A percentile compares a stretch with the other conserved stretches of the same genome.
phyloP scores from a whole-genome alignment of 1,140 invertebrate species.

The Aphidius ervi region DNA sequence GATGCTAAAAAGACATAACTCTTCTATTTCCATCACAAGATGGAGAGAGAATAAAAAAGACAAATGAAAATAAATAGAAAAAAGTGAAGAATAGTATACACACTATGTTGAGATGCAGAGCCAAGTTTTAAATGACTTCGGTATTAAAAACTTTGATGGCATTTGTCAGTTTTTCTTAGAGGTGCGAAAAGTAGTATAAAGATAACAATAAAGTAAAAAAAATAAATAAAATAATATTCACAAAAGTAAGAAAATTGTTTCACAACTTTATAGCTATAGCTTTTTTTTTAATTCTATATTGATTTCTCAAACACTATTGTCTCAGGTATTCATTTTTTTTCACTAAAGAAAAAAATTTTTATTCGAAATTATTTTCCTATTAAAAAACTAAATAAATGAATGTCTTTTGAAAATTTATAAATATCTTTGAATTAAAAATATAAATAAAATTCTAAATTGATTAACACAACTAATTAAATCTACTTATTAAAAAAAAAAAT shows the following conservation, averaged over 20 bases:
- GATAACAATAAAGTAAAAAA: too few species aligned
- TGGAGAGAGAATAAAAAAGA: background rate
- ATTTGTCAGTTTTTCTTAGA: constrained; percentile 40
- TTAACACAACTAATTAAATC: too few species aligned
- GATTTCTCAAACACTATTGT: constrained; percentile 16
- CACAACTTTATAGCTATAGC: constrained; percentile 29
- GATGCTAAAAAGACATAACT: constrained; percentile 18
- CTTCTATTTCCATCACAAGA: constrained; percentile 12
- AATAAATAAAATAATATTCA: background rate
- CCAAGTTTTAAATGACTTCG: constrained; percentile 44
- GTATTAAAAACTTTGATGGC: constrained; percentile 46
- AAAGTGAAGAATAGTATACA: constrained; percentile 6
- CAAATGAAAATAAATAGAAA: constrained; percentile 9
- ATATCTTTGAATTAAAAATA: too few species aligned
- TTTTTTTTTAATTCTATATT: constrained; percentile 21
- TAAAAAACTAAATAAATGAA: too few species aligned
- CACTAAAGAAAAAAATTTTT: too few species aligned
- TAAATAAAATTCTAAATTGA: too few species aligned
- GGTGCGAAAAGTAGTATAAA: constrained; percentile 18
- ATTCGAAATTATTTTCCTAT: too few species aligned
- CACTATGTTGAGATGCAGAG: constrained; percentile 34
- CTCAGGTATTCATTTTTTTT: background rate
- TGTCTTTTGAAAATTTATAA: too few species aligned
- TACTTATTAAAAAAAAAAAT: too few species aligned
- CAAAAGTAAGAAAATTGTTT: constrained; percentile 33